Conservation (phyloP, 1,140 invertebrate genomes). For the Galleria mellonella region DNA sequence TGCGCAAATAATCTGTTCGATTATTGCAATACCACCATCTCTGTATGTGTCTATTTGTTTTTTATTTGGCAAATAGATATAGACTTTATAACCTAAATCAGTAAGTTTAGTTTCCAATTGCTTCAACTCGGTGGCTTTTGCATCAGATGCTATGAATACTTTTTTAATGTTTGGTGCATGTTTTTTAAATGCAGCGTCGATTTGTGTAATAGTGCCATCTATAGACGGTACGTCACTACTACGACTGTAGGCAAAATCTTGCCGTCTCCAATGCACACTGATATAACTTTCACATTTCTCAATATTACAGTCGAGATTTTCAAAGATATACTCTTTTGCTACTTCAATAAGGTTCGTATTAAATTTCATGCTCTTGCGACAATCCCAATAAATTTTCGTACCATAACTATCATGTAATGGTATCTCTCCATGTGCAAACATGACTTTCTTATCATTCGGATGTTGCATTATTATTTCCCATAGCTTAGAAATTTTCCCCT, state of each 20-base stretch:
- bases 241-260: conserved; percentile 86
- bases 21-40: conserved; percentile 94
- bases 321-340: conserved; percentile 82
- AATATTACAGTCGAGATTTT: conserved; percentile 79
- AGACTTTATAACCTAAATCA: conserved; percentile 32
- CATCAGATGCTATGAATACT: conserved; percentile 91
- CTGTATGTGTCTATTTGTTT: conserved; percentile 77
- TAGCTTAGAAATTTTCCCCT: conserved; percentile 84
- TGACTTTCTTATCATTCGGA: conserved; percentile 73
- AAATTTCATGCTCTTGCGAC: conserved; percentile 94
- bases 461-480: conserved; percentile 68
- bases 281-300: conserved; percentile 85
- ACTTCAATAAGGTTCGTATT: conserved; percentile 80
- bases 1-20: conserved; percentile 97
- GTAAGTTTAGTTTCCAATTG: conserved; percentile 51
- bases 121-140: conserved; percentile 73
- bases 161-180: conserved; percentile 73
- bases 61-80: conserved; percentile 41
- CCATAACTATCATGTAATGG: conserved; percentile 92
- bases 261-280: conserved; percentile 86
- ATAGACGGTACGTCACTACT: conserved; percentile 83
- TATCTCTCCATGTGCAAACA: conserved; percentile 92
- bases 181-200: conserved; percentile 76
- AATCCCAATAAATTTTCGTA: conserved; percentile 87
- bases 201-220: conserved; percentile 81